Evolutionary conservation across 2,888 invertebrate genomes (phyloP), one percentile per base, ranked within the genome.

Genomic region (Pammene fasciana): DNA sequence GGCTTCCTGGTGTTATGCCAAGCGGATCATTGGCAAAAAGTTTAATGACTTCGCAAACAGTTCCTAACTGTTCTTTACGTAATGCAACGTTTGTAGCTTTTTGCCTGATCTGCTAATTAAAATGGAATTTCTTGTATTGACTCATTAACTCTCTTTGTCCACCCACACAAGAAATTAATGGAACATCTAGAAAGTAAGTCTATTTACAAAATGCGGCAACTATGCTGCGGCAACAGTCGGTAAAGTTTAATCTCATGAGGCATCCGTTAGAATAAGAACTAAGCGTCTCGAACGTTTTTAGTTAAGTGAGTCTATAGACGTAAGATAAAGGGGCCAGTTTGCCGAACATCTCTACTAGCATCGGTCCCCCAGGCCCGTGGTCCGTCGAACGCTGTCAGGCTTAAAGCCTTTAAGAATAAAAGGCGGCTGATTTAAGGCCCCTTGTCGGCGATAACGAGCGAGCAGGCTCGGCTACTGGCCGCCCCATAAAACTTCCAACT

Each of bases 371-470:
- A 76, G 77, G 77, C 73, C 67, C 64, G 74, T 71, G 77, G 76
- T 76, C 75, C 75, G 76, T 80, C 78, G 79, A 83, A 83, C 80
- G 72, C 75, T 78, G 81, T 81, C 82, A 80, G 79, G 75, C 78
- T 82, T 82, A 84, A 86, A 86, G 83, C 82, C 82, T 86, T 85
- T 82, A 84, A 83, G 87, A 86, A 89, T 86, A 88, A 84, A 87
- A 85, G 83, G 82, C 80, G 80, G 74, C 85, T 90, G 90, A 90
- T 90, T 90, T 88, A 89, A 84, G 81, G 86, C 86, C 83, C 82
- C 85, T 79, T 78, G 84, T 80, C 83, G 85, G 83, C 86, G 91
- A 91, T 91, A 91, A 89, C 88, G 86, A 84, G 85, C 81, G 85
- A 86, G 85, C 88, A 84, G 84, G 82, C 85, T 81, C 78, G 79